These are phyloP conservation scores for Serilophus lunatus DNA, from an alignment of 2,113 vertebrate species.

Conservation along the genomic window DNA sequence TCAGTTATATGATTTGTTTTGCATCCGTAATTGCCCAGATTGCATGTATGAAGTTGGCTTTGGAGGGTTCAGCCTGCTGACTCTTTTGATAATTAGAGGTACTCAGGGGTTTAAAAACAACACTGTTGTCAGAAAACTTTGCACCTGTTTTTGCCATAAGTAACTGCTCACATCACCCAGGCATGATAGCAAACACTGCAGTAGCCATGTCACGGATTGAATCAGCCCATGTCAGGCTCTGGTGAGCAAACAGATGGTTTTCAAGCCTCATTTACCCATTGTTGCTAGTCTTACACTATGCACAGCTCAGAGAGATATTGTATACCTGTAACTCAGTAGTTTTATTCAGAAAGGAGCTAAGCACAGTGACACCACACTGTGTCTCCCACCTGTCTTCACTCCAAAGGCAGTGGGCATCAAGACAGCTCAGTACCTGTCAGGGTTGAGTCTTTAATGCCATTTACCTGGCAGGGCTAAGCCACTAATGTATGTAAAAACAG, in stretches of 20 bases:
- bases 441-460: background rate
- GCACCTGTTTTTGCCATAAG: background rate
- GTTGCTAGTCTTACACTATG: background rate
- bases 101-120: background rate
- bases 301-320: background rate
- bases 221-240: background rate
- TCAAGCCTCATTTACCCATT: conserved; percentile 14
- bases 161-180: background rate
- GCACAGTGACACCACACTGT: background rate
- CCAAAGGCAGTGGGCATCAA: background rate
- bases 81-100: background rate
- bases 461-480: background rate
- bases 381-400: background rate
- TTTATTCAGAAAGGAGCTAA: background rate
- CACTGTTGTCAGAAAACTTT: background rate
- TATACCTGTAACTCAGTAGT: fast-evolving
- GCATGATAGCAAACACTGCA: background rate
- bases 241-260: conserved; percentile 22
- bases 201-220: background rate
- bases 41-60: background rate
- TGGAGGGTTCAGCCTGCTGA: background rate
- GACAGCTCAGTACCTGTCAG: background rate
- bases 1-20: background rate
- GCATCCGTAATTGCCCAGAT: background rate
- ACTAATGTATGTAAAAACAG: background rate